These are phyloP conservation scores for Agelas oroides DNA, from an alignment of 37 sponge, comb jelly and placozoan genomes.

Conservation along the genomic window DNA sequence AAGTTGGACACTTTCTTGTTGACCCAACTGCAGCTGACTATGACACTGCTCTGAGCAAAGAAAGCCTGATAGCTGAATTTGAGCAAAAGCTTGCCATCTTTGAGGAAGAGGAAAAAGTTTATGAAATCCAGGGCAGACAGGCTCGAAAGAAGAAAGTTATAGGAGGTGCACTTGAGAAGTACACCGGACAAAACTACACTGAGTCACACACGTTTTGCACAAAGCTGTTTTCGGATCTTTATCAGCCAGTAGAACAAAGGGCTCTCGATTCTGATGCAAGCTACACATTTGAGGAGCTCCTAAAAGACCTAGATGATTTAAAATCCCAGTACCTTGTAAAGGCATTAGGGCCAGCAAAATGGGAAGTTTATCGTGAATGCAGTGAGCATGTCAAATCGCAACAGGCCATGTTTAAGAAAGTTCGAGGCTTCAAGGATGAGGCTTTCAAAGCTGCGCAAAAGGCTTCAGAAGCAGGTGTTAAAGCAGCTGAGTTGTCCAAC, in stretches of 20 bases:
- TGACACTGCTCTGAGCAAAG: background rate
- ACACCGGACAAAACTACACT: slow-evolving; percentile 13
- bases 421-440: slow-evolving; percentile 19
- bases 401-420: background rate
- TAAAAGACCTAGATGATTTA: slow-evolving; percentile 19
- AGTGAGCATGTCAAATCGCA: background rate
- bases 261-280: background rate
- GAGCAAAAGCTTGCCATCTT: background rate
- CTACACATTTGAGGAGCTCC: slow-evolving; percentile 1
- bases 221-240: slow-evolving; percentile 17
- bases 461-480: background rate
- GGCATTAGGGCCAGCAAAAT: slow-evolving; percentile 60
- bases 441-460: background rate
- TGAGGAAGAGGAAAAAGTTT: background rate
- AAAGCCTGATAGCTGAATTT: background rate
- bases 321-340: background rate
- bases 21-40: background rate
- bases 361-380: slow-evolving; percentile 27
- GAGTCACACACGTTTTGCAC: background rate
- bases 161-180: slow-evolving; percentile 36
- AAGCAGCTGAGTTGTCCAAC: background rate
- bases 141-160: background rate
- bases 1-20: slow-evolving; percentile 10
- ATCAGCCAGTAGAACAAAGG: background rate
- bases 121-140: background rate